Conservation (phyloP, 2,888 invertebrate genomes). For the Tanytarsus gracilentus region DNA sequence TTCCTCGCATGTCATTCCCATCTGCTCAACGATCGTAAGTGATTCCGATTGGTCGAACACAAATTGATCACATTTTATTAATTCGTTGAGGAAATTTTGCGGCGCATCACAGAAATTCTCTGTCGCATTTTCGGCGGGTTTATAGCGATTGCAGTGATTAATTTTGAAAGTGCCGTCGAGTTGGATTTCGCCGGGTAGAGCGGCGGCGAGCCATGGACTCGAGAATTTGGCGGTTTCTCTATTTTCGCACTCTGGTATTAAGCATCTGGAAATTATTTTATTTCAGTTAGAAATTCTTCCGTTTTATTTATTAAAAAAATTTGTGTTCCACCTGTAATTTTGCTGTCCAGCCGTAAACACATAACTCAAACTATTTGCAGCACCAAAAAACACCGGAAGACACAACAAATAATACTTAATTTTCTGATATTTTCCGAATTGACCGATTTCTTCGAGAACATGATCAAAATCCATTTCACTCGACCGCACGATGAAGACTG, state of each 20-base stretch:
- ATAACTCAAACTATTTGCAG: conserved; percentile 52
- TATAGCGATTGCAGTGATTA: conserved; percentile 38
- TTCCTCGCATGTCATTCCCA: conserved; percentile 51
- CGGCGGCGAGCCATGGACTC: conserved; percentile 38
- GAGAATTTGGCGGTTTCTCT: conserved; percentile 33
- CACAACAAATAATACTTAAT: conserved; percentile 49
- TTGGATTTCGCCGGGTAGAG: conserved; percentile 28
- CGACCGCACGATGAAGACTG: no score
- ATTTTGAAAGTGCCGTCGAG: conserved; percentile 34
- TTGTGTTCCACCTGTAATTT: conserved; percentile 44
- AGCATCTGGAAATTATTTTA: conserved; percentile 23
- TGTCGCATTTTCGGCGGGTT: conserved; percentile 33
- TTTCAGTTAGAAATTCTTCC: background rate
- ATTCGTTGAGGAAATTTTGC: conserved; percentile 40
- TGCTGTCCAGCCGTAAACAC: conserved; percentile 54
- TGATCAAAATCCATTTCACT: conserved; percentile 58
- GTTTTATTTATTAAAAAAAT: background rate
- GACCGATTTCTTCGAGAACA: conserved; percentile 51
- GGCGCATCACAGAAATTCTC: conserved; percentile 30
- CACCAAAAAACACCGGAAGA: conserved; percentile 51
- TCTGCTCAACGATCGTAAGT: conserved; percentile 50
- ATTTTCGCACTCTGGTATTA: conserved; percentile 38
- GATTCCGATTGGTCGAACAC: conserved; percentile 45
- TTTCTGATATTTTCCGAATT: conserved; percentile 51
- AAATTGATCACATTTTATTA: conserved; percentile 45